Percentiles rank a stretch among this genome's conserved stretches.
These are phyloP conservation scores for Aplysia californica DNA, from an alignment of 1,140 invertebrate species.

Conservation along the genomic window DNA sequence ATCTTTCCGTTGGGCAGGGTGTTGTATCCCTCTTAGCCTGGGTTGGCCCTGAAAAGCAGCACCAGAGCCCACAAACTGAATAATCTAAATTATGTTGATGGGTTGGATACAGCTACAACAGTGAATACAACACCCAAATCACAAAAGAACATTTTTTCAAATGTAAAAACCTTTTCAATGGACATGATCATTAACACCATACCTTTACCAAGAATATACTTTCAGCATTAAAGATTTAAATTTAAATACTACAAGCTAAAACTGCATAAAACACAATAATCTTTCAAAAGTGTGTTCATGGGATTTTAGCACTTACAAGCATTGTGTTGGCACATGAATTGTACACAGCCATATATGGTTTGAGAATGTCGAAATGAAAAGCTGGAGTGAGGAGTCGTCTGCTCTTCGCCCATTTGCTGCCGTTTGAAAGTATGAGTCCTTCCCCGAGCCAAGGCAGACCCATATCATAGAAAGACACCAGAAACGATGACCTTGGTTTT, in stretches of 20 bases:
- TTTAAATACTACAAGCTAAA: neutral
- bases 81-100: too few relatives aligned
- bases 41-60: too few relatives aligned
- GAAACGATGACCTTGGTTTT: neutral
- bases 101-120: neutral
- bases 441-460: neutral
- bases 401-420: neutral
- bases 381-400: neutral
- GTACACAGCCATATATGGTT: neutral
- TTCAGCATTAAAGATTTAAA: too few relatives aligned
- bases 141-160: neutral
- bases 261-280: neutral
- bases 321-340: neutral
- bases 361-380: neutral
- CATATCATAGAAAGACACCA: neutral
- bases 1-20: too few relatives aligned
- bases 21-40: too few relatives aligned
- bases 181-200: neutral
- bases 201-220: neutral
- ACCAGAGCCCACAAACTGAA: too few relatives aligned
- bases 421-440: neutral
- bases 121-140: neutral
- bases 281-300: too few relatives aligned
- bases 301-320: neutral
- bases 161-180: neutral